A percentile compares a stretch with the other conserved stretches of the same genome.
These are phyloP conservation scores for Dermatemys mawii DNA, from an alignment of 2,113 vertebrate species.

Conservation along the genomic window DNA sequence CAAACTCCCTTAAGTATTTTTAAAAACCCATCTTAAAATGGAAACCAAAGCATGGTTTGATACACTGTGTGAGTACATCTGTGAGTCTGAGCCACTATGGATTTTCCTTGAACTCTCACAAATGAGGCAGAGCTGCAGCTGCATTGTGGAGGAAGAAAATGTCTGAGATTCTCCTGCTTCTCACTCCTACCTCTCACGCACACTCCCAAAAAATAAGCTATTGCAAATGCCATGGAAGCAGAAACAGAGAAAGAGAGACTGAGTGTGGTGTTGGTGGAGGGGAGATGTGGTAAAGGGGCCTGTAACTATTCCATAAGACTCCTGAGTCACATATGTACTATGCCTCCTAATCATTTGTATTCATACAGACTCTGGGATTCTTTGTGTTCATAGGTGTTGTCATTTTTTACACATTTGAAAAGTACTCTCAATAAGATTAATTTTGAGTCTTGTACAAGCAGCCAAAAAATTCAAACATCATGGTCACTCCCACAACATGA, in stretches of 20 bases:
- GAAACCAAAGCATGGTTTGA: not conserved
- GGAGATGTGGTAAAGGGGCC: not conserved
- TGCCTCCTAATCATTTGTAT: not conserved
- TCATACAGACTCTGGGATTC: not conserved
- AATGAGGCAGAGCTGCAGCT: not conserved
- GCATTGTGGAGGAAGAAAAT: not conserved
- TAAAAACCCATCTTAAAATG: not conserved
- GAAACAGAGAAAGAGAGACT: not conserved
- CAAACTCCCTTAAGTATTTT: not conserved
- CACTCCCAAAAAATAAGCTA: not conserved
- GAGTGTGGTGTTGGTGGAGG: not conserved
- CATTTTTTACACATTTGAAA: not conserved
- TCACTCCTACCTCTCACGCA: not conserved
- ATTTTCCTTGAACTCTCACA: not conserved
- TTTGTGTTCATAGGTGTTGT: not conserved
- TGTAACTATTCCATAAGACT: not conserved
- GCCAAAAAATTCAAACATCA: not conserved
- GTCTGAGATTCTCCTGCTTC: not conserved
- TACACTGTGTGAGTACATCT: fast-evolving
- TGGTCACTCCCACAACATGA: not conserved
- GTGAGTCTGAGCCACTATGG: not conserved
- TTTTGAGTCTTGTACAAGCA: not conserved
- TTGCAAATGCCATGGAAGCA: not conserved
- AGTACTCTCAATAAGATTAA: not conserved
- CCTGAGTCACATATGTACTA: not conserved